phyloP scores from a whole-genome alignment of 2,113 vertebrate genomes.

The Pandion haliaetus region DNA sequence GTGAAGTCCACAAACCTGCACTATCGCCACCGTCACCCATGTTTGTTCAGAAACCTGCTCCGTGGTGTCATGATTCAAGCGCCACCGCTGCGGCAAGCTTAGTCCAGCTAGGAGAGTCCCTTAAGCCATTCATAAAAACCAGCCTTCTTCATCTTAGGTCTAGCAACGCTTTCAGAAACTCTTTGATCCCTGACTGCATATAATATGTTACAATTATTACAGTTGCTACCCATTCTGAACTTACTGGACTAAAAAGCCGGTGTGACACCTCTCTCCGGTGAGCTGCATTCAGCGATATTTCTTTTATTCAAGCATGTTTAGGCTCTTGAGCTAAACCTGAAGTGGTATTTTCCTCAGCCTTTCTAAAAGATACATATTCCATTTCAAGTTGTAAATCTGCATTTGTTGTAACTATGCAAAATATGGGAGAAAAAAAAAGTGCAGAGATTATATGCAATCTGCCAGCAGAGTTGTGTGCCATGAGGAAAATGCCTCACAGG shows the following conservation, averaged over 20 bases:
- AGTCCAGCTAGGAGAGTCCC: background rate
- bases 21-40: rapidly evolving
- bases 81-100: background rate
- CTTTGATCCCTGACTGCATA: background rate
- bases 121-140: background rate
- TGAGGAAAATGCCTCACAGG: conserved; percentile 74
- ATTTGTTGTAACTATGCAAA: conserved; percentile 78
- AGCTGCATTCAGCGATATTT: background rate
- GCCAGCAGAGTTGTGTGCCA: conserved; percentile 76
- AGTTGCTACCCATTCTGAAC: background rate
- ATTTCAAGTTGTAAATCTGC: conserved; percentile 69
- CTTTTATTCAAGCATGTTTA: conserved; percentile 45
- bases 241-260: background rate
- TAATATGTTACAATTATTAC: background rate
- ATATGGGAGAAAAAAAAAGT: conserved; percentile 74
- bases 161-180: background rate
- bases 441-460: conserved; percentile 76
- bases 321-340: conserved; percentile 49
- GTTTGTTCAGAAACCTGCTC: background rate
- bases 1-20: background rate
- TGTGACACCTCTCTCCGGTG: background rate
- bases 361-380: conserved; percentile 61
- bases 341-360: conserved; percentile 48
- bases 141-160: background rate
- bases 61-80: background rate